Base-by-base conservation (phyloP, 1,140 invertebrate species). In the Zaprionus lachaisei region DNA sequence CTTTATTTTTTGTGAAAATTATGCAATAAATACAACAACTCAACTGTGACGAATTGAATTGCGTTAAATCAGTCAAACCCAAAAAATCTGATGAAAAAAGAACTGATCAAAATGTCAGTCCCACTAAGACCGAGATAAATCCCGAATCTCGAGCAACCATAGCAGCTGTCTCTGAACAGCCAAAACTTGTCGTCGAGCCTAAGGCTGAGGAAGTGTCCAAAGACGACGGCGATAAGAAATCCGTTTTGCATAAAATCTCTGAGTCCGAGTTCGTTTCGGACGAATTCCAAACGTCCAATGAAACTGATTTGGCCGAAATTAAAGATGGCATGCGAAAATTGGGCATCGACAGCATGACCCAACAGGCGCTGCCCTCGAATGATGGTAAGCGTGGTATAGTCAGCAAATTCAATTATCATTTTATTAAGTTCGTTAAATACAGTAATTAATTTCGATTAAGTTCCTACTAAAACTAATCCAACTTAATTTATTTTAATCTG, bases 251-350 rank as follows among this genome's bases (percentile, higher is more conserved):
- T 1, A 90, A 90, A 75, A 85, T 90, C 74, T 91, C 89, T 28
- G 92, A 93, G 67, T 92, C 91, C 71, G 95, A 96, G 92, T 96
- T 96, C 94, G 94, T 96, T 80, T 96, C 95, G 74, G 95, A 96
- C 92, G 94, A 94, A 74, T 94, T 95, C 86, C 94, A 94, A 92
- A 94, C 94, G 38, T 80, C 84, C 9, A 85, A 72, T 68, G 85
- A 91, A 71, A 93, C 94, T 77, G 95, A 96, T 90, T 93, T 96
- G 77, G 94, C 95, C 80, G 95, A 96, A 91, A 95, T 96, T 41
- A 94, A 94, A 80, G 95, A 95, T 82, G 95, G 95, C 75, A 95
- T 96, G 94, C 95, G 94, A 93, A 95, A 95, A 86, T 93, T 96
- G 58, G 94, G 94, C 69, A 93, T 95, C 37, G 92, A 92, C 65